Evolutionary conservation across 2,888 invertebrate genomes (phyloP).

Genomic region (Lepas anatifera): DNA sequence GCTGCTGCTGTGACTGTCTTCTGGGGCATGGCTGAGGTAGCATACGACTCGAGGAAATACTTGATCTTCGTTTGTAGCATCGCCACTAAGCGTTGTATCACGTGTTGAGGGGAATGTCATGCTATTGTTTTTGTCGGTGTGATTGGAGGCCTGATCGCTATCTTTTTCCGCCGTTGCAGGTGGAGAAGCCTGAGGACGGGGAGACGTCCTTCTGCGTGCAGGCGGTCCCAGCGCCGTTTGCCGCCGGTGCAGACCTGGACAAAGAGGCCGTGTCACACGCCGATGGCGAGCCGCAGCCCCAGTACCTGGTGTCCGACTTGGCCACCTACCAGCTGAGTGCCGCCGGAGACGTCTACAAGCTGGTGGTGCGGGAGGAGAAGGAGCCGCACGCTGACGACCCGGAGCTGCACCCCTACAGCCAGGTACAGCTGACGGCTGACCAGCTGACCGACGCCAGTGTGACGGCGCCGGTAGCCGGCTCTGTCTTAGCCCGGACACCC

Average conservation of each 20-base stretch:
- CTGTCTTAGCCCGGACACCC: neutral
- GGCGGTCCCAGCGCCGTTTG: neutral
- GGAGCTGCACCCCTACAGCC: neutral
- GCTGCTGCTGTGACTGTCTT: neutral
- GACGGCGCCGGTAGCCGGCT: neutral
- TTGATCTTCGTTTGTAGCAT: neutral
- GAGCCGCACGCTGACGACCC: neutral
- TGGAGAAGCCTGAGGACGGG: neutral
- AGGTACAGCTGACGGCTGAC: no score
- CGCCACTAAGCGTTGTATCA: neutral
- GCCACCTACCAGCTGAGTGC: neutral
- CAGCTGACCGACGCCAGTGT: neutral
- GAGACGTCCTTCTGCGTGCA: neutral
- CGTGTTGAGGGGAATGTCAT: neutral
- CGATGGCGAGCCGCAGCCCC: neutral
- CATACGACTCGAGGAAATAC: neutral
- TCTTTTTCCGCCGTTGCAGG: neutral
- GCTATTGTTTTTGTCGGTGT: neutral
- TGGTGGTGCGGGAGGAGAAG: slow-evolving; percentile 1
- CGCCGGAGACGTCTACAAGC: slow-evolving; percentile 4
- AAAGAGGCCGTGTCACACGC: no score
- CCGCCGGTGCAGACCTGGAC: neutral
- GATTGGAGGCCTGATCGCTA: neutral
- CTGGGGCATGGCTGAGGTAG: neutral
- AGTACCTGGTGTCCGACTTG: neutral